Percentiles rank a stretch among this genome's conserved stretches.
Evolutionary conservation across 2,888 invertebrate genomes (phyloP).

Genomic region (Laothoe populi): DNA sequence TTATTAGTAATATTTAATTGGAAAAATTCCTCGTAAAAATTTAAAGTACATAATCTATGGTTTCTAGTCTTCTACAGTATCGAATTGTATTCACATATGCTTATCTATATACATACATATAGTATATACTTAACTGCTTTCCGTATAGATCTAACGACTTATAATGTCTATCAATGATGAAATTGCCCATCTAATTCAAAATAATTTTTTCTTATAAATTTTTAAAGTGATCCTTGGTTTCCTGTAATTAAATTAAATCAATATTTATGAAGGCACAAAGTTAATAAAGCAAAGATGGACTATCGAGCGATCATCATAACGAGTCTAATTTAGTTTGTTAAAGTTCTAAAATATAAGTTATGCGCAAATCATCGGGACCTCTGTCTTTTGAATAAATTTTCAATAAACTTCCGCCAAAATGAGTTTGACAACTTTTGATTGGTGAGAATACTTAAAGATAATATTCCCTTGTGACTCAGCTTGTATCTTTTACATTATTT

Average conservation of each 20-base stretch:
- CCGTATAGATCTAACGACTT: too few relatives aligned
- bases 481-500: constrained; percentile 37
- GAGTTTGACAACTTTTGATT: constrained; percentile 74
- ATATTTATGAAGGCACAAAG: constrained; percentile 14
- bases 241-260: not conserved
- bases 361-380: constrained; percentile 62
- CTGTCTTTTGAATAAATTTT: constrained; percentile 77
- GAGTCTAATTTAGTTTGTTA: constrained; percentile 70
- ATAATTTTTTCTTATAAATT: too few relatives aligned
- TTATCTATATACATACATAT: too few relatives aligned
- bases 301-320: constrained; percentile 51
- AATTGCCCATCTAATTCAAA: too few relatives aligned
- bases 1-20: too few relatives aligned
- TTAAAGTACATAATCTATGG: too few relatives aligned
- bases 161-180: too few relatives aligned
- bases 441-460: constrained; percentile 62
- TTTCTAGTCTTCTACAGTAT: too few relatives aligned
- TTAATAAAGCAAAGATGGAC: constrained; percentile 18
- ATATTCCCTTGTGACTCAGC: constrained; percentile 42
- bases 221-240: not conserved
- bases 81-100: too few relatives aligned
- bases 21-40: too few relatives aligned
- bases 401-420: constrained; percentile 69
- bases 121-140: too few relatives aligned
- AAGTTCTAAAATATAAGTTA: constrained; percentile 72